Percentiles rank a stretch among this genome's conserved stretches.
Evolutionary conservation across 1,140 invertebrate genomes (phyloP).

Genomic region (Tribolium castaneum): DNA sequence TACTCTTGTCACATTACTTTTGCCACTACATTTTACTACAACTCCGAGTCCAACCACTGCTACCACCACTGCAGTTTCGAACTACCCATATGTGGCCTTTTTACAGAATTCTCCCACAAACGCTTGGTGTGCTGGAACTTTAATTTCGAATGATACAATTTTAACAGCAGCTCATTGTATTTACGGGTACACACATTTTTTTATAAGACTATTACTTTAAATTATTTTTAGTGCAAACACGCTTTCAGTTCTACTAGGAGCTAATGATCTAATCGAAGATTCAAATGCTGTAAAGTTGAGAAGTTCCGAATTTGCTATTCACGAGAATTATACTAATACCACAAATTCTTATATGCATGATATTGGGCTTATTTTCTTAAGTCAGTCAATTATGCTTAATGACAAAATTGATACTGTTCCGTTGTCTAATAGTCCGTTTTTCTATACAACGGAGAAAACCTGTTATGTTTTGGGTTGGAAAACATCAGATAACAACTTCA

Average conservation of each 20-base stretch:
- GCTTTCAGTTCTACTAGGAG: not conserved
- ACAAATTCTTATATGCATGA: not conserved
- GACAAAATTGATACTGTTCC: not conserved
- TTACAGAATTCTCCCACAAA: too few relatives aligned
- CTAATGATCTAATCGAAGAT: not conserved
- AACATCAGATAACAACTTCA: not conserved
- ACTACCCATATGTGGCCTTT: too few relatives aligned
- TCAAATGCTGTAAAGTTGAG: not conserved
- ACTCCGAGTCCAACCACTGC: too few relatives aligned
- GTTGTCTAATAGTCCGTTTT: not conserved
- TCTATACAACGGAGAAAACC: not conserved
- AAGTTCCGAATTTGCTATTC: not conserved
- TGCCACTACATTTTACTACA: too few relatives aligned
- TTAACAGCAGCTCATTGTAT: constrained; percentile 2
- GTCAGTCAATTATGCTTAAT: not conserved
- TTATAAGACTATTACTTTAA: not conserved
- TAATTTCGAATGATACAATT: not conserved
- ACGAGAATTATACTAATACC: not conserved
- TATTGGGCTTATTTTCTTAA: not conserved
- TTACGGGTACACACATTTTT: not conserved
- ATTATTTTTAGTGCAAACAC: not conserved
- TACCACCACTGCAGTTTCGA: too few relatives aligned
- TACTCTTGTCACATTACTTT: too few relatives aligned
- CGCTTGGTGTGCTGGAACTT: too few relatives aligned
- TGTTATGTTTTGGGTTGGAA: not conserved